phyloP scores from a whole-genome alignment of 2,797 vertebrate genomes.

The Adelosebastes latens region DNA sequence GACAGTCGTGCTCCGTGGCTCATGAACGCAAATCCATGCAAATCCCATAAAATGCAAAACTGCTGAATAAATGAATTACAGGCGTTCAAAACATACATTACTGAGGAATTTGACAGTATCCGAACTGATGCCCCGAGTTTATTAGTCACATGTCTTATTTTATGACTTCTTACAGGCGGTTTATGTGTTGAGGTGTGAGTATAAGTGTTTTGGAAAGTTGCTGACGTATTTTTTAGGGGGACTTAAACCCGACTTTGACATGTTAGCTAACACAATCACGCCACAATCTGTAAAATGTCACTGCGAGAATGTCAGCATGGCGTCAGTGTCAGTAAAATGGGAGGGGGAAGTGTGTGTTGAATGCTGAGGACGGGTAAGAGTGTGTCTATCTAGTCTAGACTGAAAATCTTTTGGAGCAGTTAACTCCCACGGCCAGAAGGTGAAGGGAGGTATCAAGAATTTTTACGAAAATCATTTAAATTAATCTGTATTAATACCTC shows the following conservation, averaged over 20 bases:
- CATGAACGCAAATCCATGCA: constrained; percentile 43
- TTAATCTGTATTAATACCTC: background rate
- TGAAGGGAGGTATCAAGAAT: background rate
- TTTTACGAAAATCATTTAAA: background rate
- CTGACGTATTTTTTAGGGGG: background rate
- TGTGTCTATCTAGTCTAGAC: background rate
- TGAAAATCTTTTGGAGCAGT: background rate
- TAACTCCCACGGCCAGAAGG: background rate
- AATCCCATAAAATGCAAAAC: constrained; percentile 61
- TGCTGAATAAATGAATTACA: constrained; percentile 59
- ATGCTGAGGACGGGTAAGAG: background rate
- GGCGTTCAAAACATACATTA: constrained; percentile 30
- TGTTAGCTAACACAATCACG: constrained; percentile 22
- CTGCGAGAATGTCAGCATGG: constrained; percentile 5
- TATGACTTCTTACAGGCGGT: constrained; percentile 42
- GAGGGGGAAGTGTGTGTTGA: background rate
- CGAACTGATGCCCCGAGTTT: constrained; percentile 27
- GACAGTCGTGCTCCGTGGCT: constrained; percentile 41
- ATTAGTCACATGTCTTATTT: constrained; percentile 23
- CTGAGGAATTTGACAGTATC: constrained; percentile 24
- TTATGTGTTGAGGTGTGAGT: constrained; percentile 7
- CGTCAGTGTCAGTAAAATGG: background rate
- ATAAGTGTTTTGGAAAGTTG: constrained; percentile 8
- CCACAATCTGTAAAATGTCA: background rate
- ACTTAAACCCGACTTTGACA: constrained; percentile 13